phyloP scores from a whole-genome alignment of 2,797 vertebrate species.

The Lagorchestes hirsutus region DNA sequence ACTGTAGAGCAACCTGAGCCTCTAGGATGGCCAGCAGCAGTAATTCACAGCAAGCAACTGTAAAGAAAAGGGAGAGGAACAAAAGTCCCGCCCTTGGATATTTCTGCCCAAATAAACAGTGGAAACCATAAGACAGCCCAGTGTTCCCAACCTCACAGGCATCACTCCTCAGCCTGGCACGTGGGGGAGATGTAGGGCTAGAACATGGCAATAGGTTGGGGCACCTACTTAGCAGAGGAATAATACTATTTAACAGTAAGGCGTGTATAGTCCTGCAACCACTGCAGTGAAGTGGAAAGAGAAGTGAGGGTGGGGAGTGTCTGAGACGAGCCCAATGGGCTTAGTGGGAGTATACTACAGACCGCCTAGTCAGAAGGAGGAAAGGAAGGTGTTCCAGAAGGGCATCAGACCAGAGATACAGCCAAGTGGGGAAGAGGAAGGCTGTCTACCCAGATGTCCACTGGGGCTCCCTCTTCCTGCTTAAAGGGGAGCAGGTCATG shows the following conservation, averaged over 20 bases:
- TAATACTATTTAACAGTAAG: background rate
- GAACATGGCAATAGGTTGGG: background rate
- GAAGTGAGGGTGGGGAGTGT: background rate
- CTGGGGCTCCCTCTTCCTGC: background rate
- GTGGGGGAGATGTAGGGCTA: background rate
- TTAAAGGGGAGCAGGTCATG: background rate
- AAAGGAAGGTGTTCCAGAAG: background rate
- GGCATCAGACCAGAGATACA: background rate
- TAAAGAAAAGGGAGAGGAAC: background rate
- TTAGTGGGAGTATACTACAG: background rate
- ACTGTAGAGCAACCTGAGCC: too few species aligned
- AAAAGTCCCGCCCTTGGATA: background rate
- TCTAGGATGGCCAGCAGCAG: background rate
- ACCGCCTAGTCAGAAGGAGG: background rate
- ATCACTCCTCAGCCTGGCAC: background rate
- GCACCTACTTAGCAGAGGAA: background rate
- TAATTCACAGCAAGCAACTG: background rate
- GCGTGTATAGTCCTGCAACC: background rate
- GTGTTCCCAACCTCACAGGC: background rate
- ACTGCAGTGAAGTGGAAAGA: background rate
- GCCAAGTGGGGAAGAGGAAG: background rate
- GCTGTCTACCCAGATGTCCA: background rate
- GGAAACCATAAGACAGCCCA: background rate
- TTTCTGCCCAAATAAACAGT: background rate
- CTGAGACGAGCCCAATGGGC: background rate